Conservation (phyloP, 2,888 invertebrate genomes). For the Brachyptera risi region DNA sequence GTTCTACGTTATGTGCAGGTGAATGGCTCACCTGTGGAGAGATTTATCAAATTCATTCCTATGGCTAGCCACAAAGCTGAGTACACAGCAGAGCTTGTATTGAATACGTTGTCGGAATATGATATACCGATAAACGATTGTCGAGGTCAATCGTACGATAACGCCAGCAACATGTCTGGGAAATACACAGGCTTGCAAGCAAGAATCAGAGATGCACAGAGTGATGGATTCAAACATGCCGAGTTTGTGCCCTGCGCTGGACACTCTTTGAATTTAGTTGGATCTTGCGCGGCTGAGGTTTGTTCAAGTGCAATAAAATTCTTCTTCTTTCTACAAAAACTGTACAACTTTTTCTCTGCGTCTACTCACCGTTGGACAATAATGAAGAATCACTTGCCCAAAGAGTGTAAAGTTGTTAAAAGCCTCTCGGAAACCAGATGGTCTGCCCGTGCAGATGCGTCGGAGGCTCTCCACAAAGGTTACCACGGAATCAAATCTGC, state of each 20-base stretch:
- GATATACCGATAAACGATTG: constrained; percentile 9
- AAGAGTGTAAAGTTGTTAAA: no score
- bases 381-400: no score
- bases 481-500: no score
- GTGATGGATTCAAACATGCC: constrained; percentile 1
- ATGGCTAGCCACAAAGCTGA: constrained; percentile 1
- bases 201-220: constrained; percentile 15
- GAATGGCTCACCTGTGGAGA: constrained; percentile 2
- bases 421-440: no score
- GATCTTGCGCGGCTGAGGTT: constrained; percentile 2
- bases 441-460: no score
- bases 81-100: neutral
- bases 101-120: neutral
- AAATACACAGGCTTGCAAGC: constrained; percentile 16
- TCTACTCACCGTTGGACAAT: no score
- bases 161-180: constrained; percentile 16
- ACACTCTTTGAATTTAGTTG: constrained; percentile 13
- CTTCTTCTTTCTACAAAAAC: no score
- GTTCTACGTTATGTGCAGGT: constrained; percentile 24
- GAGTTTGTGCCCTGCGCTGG: constrained; percentile 21
- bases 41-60: constrained; percentile 1
- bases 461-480: no score
- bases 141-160: constrained; percentile 18
- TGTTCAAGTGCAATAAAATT: no score
- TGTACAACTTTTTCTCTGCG: no score